Conservation (phyloP, 1,140 invertebrate species). For the Pteromalus puparum region DNA sequence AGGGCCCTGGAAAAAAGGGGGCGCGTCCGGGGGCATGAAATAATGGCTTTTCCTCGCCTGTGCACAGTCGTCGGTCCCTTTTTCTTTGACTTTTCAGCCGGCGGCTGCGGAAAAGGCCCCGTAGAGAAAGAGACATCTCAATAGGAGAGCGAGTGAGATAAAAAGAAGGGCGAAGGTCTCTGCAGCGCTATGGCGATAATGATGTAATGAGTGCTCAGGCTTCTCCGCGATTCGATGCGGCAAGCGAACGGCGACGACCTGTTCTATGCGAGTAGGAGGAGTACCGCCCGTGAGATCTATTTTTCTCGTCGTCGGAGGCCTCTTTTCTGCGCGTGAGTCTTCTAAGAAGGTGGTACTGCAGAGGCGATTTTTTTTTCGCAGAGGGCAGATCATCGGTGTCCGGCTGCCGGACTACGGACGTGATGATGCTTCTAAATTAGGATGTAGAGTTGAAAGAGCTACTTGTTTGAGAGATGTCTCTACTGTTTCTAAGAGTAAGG, state of each 20-base stretch:
- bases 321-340: slow-evolving; percentile 10
- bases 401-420: not conserved
- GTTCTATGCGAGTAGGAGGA: not conserved
- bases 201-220: slow-evolving; percentile 64
- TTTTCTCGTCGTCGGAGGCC: slow-evolving; percentile 38
- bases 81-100: slow-evolving; percentile 17
- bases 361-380: not conserved
- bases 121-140: slow-evolving; percentile 8
- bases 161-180: slow-evolving; percentile 28
- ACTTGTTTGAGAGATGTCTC: not conserved
- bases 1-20: not conserved
- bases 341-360: not conserved
- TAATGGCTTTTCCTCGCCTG: slow-evolving; percentile 30
- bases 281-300: slow-evolving; percentile 41
- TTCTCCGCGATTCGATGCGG: slow-evolving; percentile 59
- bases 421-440: not conserved
- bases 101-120: slow-evolving; percentile 7
- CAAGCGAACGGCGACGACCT: slow-evolving; percentile 19
- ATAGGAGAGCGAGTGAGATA: not conserved
- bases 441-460: not conserved
- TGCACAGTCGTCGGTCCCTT: not conserved
- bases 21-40: slow-evolving; percentile 15
- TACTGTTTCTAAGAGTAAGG: not conserved
- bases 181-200: slow-evolving; percentile 63
- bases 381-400: not conserved